A percentile compares a stretch with the other conserved stretches of the same genome.
Evolutionary conservation across 2,113 vertebrate genomes (phyloP).

Genomic region (Scomber japonicus): DNA sequence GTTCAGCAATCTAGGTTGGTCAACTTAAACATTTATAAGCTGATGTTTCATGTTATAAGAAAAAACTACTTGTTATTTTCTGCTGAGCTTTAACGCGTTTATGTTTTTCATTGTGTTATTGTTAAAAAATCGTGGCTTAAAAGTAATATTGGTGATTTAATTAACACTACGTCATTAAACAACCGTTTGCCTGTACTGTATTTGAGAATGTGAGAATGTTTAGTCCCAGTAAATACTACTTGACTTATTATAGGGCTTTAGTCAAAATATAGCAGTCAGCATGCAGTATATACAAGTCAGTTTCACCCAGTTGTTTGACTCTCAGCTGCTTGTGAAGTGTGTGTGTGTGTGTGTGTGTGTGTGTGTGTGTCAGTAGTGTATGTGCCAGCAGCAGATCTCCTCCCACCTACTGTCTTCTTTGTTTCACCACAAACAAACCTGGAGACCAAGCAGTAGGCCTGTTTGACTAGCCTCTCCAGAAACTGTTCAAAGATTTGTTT

Average conservation of each 20-base stretch:
- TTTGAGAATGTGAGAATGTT: too few species aligned
- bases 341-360: background rate
- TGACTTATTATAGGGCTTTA: too few species aligned
- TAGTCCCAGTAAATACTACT: background rate
- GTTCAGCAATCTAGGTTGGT: slow-evolving; percentile 29
- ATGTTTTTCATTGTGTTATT: background rate
- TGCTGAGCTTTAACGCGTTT: background rate
- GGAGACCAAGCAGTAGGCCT: background rate
- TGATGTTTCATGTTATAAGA: background rate
- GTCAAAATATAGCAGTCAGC: background rate
- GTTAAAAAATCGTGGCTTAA: background rate
- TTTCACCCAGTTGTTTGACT: background rate
- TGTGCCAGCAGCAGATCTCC: slow-evolving; percentile 2
- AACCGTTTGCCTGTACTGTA: background rate
- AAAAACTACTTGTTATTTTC: background rate
- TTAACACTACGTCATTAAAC: background rate
- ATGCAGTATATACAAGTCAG: too few species aligned
- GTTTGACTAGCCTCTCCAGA: background rate
- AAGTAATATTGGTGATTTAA: background rate
- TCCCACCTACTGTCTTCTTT: background rate
- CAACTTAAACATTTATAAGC: background rate
- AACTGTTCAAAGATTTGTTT: background rate
- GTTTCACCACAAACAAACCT: slow-evolving; percentile 46
- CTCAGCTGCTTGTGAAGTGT: background rate
- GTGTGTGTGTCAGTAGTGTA: background rate